These are phyloP conservation scores for Plebejus melissa DNA, from an alignment of 2,888 invertebrate genomes.

Conservation along the genomic window DNA sequence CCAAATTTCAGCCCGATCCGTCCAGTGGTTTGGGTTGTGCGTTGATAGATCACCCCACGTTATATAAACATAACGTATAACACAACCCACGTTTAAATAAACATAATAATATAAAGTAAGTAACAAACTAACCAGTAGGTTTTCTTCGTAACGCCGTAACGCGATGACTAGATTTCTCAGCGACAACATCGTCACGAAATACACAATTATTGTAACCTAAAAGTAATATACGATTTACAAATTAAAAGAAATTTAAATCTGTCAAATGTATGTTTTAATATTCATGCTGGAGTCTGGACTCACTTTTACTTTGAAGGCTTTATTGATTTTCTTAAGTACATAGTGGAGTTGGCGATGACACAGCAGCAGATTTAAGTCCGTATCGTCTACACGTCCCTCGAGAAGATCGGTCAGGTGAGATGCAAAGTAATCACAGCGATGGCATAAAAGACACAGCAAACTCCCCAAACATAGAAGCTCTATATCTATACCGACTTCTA, in stretches of 20 bases:
- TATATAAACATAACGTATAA: no score
- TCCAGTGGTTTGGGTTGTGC: no score
- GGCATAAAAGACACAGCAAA: neutral
- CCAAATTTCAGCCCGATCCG: no score
- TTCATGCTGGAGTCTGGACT: neutral
- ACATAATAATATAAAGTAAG: neutral
- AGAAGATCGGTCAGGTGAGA: neutral
- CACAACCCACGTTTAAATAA: neutral
- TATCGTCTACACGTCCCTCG: neutral
- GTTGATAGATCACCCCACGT: no score
- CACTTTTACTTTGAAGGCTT: neutral
- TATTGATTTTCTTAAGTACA: conserved; percentile 11
- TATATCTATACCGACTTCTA: neutral
- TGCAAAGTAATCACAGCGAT: neutral
- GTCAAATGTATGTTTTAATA: neutral
- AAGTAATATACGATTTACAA: neutral
- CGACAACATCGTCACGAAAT: neutral
- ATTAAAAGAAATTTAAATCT: neutral
- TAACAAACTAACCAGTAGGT: neutral
- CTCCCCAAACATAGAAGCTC: neutral
- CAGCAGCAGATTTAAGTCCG: neutral
- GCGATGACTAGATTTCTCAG: neutral
- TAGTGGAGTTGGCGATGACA: conserved; percentile 23
- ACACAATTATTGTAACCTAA: neutral
- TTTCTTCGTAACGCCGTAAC: neutral